A percentile compares a stretch with the other conserved stretches of the same genome.
Evolutionary conservation across 2,888 invertebrate species (phyloP).

Genomic region (Ophioninae sp.): DNA sequence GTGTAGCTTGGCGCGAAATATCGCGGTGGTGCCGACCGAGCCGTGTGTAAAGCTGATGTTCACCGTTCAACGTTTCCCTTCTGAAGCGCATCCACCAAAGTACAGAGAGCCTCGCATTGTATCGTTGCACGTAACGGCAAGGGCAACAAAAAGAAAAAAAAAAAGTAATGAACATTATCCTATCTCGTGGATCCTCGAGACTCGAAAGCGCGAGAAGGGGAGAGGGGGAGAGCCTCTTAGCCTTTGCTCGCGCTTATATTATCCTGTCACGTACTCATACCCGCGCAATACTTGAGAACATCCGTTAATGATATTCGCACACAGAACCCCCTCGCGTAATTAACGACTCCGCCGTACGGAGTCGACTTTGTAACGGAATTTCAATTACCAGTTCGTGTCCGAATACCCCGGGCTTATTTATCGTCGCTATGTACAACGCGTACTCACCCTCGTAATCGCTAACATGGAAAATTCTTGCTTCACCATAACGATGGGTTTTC

Average conservation of each 20-base stretch:
- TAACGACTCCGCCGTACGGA: constrained; percentile 47
- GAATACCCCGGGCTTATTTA: constrained; percentile 43
- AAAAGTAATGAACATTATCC: not conserved
- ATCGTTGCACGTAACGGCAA: not conserved
- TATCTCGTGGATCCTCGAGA: constrained; percentile 43
- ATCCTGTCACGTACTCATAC: constrained; percentile 34
- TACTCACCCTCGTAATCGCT: not conserved
- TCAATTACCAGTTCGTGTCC: constrained; percentile 45
- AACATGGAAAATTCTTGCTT: not conserved
- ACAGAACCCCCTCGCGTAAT: constrained; percentile 34
- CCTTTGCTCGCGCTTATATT: constrained; percentile 18
- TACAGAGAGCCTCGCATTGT: constrained; percentile 17
- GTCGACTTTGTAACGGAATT: constrained; percentile 49
- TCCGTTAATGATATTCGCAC: constrained; percentile 22
- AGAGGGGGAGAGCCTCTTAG: not conserved
- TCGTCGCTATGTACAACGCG: constrained; percentile 13
- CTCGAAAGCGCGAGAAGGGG: constrained; percentile 4
- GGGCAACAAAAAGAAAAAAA: too few species aligned
- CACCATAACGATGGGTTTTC: not conserved
- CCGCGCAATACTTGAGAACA: not conserved
- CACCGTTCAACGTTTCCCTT: constrained; percentile 39
- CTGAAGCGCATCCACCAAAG: constrained; percentile 47
- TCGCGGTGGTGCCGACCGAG: constrained; percentile 24
- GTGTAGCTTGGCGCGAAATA: constrained; percentile 59
- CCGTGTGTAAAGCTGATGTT: constrained; percentile 29